Evolutionary conservation across 2,797 vertebrate species (phyloP).

Genomic region (Xiphorhynchus erythropygius): DNA sequence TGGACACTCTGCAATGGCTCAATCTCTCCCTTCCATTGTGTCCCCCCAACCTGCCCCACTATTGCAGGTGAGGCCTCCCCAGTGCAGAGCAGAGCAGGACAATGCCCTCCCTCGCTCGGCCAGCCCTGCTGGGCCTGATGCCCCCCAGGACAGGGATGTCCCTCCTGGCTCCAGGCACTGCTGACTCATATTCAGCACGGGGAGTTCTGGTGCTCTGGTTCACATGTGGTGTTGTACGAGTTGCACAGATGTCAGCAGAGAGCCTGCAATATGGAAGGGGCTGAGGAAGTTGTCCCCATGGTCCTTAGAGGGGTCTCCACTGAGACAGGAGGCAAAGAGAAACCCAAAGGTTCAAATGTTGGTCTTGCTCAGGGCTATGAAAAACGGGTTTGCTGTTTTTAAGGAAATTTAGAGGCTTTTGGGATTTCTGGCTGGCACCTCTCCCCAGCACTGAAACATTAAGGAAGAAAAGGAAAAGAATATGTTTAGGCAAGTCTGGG

Average conservation of each 20-base stretch:
- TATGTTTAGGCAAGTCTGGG: background rate
- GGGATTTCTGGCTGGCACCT: background rate
- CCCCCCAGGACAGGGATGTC: background rate
- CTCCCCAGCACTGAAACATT: background rate
- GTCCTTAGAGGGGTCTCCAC: background rate
- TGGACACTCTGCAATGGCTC: background rate
- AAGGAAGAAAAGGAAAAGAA: background rate
- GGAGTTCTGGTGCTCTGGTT: background rate
- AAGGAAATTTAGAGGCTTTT: background rate
- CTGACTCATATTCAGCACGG: background rate
- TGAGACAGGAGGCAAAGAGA: background rate
- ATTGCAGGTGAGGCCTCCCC: background rate
- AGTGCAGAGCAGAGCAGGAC: background rate
- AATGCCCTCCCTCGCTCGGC: background rate
- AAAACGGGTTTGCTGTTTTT: background rate
- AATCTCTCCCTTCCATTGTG: background rate
- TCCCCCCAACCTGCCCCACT: background rate
- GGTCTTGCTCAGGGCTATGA: background rate
- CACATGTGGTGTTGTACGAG: fast-evolving
- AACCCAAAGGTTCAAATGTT: background rate
- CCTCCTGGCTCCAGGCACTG: background rate
- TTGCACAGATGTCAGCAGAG: background rate
- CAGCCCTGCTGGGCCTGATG: background rate
- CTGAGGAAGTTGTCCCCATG: background rate
- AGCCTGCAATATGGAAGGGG: fast-evolving